These are phyloP conservation scores for Limnephilus marmoratus DNA, from an alignment of 2,888 invertebrate species.

Conservation along the genomic window DNA sequence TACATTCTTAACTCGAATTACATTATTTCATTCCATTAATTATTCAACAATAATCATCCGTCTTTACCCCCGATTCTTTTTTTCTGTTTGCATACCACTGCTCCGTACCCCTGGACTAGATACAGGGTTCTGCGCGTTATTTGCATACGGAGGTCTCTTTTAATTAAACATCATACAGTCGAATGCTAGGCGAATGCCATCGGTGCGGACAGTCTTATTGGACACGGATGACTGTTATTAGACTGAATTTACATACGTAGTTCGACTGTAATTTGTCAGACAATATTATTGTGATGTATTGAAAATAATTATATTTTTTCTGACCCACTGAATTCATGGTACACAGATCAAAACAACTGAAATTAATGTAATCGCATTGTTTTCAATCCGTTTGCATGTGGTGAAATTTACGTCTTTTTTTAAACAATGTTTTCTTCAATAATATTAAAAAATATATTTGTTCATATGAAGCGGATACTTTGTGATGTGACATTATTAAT, in stretches of 20 bases:
- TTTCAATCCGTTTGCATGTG: too few relatives aligned
- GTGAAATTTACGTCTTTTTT: too few relatives aligned
- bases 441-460: too few relatives aligned
- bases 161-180: slow-evolving; percentile 37
- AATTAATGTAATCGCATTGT: too few relatives aligned
- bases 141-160: slow-evolving; percentile 49
- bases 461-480: too few relatives aligned
- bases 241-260: neutral
- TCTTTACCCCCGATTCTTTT: too few relatives aligned
- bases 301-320: neutral
- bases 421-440: too few relatives aligned
- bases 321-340: neutral
- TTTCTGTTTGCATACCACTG: neutral
- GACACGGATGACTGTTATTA: slow-evolving; percentile 30
- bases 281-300: neutral
- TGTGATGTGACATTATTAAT: too few relatives aligned
- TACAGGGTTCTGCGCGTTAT: neutral
- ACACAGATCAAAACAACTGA: neutral
- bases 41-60: too few relatives aligned
- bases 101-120: neutral
- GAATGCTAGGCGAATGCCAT: slow-evolving; percentile 26
- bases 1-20: too few relatives aligned
- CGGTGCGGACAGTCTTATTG: slow-evolving; percentile 32
- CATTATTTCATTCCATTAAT: too few relatives aligned
- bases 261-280: neutral